Evolutionary conservation across 2,888 invertebrate genomes (phyloP).

Genomic region (Theodoxus fluviatilis): DNA sequence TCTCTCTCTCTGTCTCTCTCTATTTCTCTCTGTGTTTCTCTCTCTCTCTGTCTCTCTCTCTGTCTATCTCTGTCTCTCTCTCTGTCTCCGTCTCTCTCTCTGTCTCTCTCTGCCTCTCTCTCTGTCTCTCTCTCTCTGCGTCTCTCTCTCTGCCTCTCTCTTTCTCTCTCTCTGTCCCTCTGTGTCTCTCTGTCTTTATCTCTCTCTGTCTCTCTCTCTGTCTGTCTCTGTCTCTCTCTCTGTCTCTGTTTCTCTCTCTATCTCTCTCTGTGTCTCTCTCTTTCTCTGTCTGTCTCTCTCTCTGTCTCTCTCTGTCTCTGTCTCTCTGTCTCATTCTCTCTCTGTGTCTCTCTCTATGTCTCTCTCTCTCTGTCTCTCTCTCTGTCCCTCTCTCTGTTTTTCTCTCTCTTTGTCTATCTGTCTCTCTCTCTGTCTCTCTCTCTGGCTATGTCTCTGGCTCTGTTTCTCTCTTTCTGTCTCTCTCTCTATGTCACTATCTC

Average conservation of each 20-base stretch:
- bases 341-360: background rate
- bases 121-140: too few species aligned
- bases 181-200: slow-evolving; percentile 19
- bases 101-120: background rate
- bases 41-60: background rate
- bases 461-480: background rate
- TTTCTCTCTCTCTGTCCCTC: slow-evolving; percentile 20
- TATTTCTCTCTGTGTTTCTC: background rate
- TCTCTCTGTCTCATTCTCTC: background rate
- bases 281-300: background rate
- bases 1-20: background rate
- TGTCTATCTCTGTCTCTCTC: background rate
- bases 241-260: background rate
- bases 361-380: background rate
- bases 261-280: background rate
- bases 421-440: background rate
- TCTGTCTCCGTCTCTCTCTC: background rate
- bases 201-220: background rate
- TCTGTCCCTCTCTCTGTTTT: background rate
- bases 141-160: slow-evolving; percentile 14
- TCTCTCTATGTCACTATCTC: background rate
- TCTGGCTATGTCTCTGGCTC: background rate
- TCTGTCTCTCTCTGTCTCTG: slow-evolving; percentile 12
- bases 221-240: background rate
- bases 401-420: background rate